Evolutionary conservation across 2,888 invertebrate genomes (phyloP).

Genomic region (Meloe dianella): DNA sequence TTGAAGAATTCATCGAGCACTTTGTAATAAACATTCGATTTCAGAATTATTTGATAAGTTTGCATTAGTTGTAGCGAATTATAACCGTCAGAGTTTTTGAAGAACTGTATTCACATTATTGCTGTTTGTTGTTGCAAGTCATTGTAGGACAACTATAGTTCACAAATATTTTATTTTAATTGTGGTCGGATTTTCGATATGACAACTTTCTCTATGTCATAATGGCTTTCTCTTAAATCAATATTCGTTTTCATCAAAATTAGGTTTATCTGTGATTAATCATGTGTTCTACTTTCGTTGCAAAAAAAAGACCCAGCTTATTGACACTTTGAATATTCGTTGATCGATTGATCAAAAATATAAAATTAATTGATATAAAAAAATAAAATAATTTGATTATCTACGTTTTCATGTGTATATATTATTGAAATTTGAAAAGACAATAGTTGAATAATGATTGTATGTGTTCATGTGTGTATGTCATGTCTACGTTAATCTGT

Average conservation of each 20-base stretch:
- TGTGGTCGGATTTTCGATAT: neutral
- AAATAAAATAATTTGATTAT: neutral
- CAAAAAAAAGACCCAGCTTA: neutral
- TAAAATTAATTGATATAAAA: neutral
- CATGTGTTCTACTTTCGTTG: neutral
- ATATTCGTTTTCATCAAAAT: neutral
- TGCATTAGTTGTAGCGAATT: too few species aligned
- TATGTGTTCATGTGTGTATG: constrained; percentile 5
- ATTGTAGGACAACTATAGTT: too few species aligned
- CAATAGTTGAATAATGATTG: constrained; percentile 2
- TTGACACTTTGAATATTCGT: neutral
- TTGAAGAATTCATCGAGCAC: too few species aligned
- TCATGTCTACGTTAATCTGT: constrained; percentile 9
- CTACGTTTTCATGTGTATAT: neutral
- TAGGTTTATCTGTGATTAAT: neutral
- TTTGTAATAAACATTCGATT: too few species aligned
- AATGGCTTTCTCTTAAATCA: neutral
- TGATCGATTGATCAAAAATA: neutral
- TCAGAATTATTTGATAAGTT: too few species aligned
- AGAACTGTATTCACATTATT: too few species aligned
- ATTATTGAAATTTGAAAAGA: constrained; percentile 5
- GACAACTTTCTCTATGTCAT: neutral
- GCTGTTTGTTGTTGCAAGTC: too few species aligned
- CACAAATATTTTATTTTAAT: neutral
- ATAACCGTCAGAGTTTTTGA: too few species aligned